A percentile compares a stretch with the other conserved stretches of the same genome.
These are phyloP conservation scores for Cinclus mexicanus DNA, from an alignment of 2,113 vertebrate species.

Conservation along the genomic window DNA sequence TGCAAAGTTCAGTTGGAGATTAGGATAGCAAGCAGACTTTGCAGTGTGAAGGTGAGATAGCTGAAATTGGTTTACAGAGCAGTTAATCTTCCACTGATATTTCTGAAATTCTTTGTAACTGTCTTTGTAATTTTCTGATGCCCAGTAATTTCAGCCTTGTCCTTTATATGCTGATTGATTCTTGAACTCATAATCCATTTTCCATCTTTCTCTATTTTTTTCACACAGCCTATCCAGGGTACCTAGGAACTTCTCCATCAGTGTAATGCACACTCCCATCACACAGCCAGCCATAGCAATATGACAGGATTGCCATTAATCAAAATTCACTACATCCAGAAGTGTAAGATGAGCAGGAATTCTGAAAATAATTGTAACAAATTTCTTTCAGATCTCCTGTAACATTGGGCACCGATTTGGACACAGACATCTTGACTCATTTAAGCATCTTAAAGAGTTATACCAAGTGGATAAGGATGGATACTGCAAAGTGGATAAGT, in stretches of 20 bases:
- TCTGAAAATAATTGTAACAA: neutral
- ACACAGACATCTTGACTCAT: neutral
- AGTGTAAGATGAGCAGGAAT: neutral
- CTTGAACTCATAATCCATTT: neutral
- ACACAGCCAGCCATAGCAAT: neutral
- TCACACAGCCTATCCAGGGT: neutral
- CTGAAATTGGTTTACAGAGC: neutral
- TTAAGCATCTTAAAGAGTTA: neutral
- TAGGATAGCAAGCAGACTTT: neutral
- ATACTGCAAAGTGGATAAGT: neutral
- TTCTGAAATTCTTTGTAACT: neutral
- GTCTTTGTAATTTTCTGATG: neutral
- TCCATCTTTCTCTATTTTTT: neutral
- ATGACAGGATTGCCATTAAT: neutral
- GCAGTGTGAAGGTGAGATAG: neutral
- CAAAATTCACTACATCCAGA: neutral
- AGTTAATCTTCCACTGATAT: neutral
- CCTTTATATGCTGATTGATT: neutral
- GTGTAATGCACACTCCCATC: neutral
- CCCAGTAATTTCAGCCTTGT: neutral
- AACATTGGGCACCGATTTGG: neutral
- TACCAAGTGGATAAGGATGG: neutral
- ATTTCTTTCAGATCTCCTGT: neutral
- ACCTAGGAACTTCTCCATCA: neutral
- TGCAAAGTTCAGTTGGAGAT: neutral